These are phyloP conservation scores for Ursus arctos DNA, from an alignment of 2,113 vertebrate genomes.

Conservation along the genomic window DNA sequence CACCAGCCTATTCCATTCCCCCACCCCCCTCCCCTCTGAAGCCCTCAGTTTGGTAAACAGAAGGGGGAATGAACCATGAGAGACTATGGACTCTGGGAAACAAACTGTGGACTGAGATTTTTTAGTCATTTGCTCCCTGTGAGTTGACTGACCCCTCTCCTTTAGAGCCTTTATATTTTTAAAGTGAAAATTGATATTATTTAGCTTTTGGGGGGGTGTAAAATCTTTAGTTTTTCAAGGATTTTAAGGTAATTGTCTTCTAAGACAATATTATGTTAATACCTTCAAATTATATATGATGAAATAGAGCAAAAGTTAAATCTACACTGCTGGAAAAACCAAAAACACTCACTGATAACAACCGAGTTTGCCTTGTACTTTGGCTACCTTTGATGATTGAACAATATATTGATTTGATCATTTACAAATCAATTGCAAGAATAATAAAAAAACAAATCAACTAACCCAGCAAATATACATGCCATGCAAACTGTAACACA, in stretches of 20 bases:
- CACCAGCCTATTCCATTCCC: too few species aligned
- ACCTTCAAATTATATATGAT: background rate
- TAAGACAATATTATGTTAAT: background rate
- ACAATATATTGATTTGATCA: constrained; percentile 46
- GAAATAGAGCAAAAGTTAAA: background rate
- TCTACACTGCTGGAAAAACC: background rate
- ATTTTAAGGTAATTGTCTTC: constrained; percentile 16
- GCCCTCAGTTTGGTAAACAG: too few species aligned
- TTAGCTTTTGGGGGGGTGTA: background rate
- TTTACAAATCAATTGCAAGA: background rate
- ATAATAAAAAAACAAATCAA: constrained; percentile 4
- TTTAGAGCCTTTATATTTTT: background rate
- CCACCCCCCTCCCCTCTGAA: too few species aligned
- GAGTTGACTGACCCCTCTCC: background rate
- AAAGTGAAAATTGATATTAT: constrained; percentile 24
- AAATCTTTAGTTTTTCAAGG: background rate
- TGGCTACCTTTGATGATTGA: background rate
- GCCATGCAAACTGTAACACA: background rate
- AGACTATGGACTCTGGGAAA: too few species aligned
- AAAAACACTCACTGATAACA: background rate
- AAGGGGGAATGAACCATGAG: too few species aligned
- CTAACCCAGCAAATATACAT: background rate
- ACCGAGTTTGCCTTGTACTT: background rate
- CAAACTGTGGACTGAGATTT: background rate
- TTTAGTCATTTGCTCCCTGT: background rate